A percentile compares a stretch with the other conserved stretches of the same genome.
These are phyloP conservation scores for Falco rusticolus DNA, from an alignment of 2,797 vertebrate species.

Conservation along the genomic window DNA sequence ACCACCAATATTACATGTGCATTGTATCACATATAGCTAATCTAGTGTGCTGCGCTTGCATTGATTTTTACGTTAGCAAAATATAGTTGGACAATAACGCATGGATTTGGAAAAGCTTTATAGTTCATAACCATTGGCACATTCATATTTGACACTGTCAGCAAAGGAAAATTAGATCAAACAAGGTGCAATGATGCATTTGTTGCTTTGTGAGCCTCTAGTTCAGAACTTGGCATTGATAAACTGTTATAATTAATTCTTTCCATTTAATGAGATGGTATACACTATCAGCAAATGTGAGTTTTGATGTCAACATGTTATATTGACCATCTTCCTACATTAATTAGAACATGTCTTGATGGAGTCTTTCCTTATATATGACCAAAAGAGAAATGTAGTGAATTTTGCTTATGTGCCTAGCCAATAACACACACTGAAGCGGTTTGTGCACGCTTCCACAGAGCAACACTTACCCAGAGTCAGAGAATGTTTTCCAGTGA, in stretches of 20 bases:
- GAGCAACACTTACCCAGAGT: not conserved
- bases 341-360: constrained; percentile 28
- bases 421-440: not conserved
- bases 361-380: not conserved
- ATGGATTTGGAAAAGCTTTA: constrained; percentile 35
- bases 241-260: constrained; percentile 57
- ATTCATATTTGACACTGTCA: constrained; percentile 33
- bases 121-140: constrained; percentile 6
- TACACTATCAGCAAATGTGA: not conserved
- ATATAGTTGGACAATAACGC: constrained; percentile 19
- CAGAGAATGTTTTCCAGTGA: constrained; percentile 30
- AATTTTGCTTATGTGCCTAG: not conserved
- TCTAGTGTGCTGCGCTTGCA: constrained; percentile 12
- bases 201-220: constrained; percentile 11
- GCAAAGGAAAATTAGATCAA: constrained; percentile 35
- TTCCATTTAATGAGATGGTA: constrained; percentile 31
- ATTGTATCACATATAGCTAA: not conserved
- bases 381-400: not conserved
- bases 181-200: constrained; percentile 23
- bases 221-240: constrained; percentile 33
- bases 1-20: not conserved
- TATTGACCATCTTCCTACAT: constrained; percentile 23
- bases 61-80: constrained; percentile 29
- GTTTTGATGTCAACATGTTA: constrained; percentile 39
- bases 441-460: not conserved